Percentiles rank a stretch among this genome's conserved stretches.
phyloP scores from a whole-genome alignment of 2,113 vertebrate genomes.

The Tenebrosternarchus preto region DNA sequence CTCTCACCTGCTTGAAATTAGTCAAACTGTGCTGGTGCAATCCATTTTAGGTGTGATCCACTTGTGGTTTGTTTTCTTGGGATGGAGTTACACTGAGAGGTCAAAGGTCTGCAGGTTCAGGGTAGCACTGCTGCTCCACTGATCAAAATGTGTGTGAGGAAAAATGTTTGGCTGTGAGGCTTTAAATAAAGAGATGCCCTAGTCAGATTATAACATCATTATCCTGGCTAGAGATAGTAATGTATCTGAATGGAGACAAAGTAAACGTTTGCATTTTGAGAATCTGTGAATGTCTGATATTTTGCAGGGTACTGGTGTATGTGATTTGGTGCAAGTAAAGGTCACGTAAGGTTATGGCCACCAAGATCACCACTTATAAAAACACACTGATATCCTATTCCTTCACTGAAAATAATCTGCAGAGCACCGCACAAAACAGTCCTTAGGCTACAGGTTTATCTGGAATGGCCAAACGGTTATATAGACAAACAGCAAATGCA shows the following conservation, averaged over 20 bases:
- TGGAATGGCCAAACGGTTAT: no score
- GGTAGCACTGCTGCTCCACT: background rate
- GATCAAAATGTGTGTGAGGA: background rate
- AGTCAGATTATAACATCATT: background rate
- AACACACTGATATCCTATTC: background rate
- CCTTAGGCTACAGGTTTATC: no score
- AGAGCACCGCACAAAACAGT: background rate
- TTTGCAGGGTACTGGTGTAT: no score
- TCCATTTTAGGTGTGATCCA: conserved; percentile 18
- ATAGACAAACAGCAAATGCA: no score
- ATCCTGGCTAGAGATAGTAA: no score
- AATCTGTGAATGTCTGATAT: no score
- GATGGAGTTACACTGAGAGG: background rate
- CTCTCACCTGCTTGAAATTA: conserved; percentile 10
- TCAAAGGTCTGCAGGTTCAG: background rate
- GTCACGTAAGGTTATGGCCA: no score
- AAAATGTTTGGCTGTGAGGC: background rate
- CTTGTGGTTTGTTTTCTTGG: background rate
- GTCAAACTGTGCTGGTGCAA: background rate
- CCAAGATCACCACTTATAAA: no score
- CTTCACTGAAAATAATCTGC: background rate
- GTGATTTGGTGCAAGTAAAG: no score
- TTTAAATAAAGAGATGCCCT: background rate
- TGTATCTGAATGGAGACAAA: no score
- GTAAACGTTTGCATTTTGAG: no score